Evolutionary conservation across 2,888 invertebrate genomes (phyloP).

Genomic region (Amblyjoppa fuscipennis): DNA sequence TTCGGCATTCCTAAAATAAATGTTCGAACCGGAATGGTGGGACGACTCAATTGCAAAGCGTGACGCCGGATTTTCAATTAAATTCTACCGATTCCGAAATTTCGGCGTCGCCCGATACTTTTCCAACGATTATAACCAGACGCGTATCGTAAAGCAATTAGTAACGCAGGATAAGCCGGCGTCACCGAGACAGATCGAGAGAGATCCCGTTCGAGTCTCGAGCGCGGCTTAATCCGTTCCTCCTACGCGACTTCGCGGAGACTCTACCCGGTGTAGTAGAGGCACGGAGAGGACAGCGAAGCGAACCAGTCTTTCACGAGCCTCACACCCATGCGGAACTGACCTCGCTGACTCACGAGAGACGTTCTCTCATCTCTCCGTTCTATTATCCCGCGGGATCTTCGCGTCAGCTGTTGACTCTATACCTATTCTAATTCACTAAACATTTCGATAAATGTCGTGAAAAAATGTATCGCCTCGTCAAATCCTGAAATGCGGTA

Average conservation of each 20-base stretch:
- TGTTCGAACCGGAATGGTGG: conserved; percentile 33
- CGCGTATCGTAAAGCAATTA: conserved; percentile 39
- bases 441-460: background rate
- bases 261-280: conserved; percentile 40
- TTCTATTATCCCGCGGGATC: conserved; percentile 43
- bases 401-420: conserved; percentile 28
- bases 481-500: background rate
- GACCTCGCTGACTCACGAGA: conserved; percentile 70
- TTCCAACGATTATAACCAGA: conserved; percentile 23
- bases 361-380: conserved; percentile 48
- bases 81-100: background rate
- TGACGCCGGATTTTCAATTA: conserved; percentile 26
- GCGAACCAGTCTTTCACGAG: conserved; percentile 72
- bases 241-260: conserved; percentile 60
- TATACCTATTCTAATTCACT: background rate
- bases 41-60: conserved; percentile 44
- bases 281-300: conserved; percentile 63
- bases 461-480: background rate
- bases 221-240: conserved; percentile 53
- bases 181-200: conserved; percentile 9
- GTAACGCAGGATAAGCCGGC: conserved; percentile 9
- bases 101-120: background rate
- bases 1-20: background rate
- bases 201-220: conserved; percentile 52
- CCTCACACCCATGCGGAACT: conserved; percentile 74